phyloP scores from a whole-genome alignment of 2,888 invertebrate species.

The Crossocerus cetratus region DNA sequence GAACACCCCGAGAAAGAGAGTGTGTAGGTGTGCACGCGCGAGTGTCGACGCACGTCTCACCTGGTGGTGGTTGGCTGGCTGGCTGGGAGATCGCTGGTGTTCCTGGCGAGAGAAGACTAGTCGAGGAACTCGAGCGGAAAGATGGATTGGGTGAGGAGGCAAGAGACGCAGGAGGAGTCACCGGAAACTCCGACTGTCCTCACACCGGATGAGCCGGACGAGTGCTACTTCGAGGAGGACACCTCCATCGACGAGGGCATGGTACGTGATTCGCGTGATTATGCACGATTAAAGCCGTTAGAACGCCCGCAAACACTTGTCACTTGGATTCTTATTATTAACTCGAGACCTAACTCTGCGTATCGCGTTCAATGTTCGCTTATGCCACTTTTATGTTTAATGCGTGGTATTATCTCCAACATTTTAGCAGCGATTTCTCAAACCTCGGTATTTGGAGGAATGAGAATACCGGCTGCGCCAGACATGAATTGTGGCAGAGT shows the following conservation, averaged over 20 bases:
- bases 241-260: slow-evolving; percentile 73
- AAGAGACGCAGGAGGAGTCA: slow-evolving; percentile 65
- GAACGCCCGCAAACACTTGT: too few species aligned
- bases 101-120: background rate
- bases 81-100: background rate
- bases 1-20: slow-evolving; percentile 12
- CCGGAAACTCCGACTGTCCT: slow-evolving; percentile 61
- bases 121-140: background rate
- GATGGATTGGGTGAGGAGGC: slow-evolving; percentile 72
- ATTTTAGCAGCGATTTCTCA: too few species aligned
- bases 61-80: too few species aligned
- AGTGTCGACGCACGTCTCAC: too few species aligned
- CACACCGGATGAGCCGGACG: slow-evolving; percentile 69
- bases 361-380: too few species aligned
- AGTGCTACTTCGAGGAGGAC: slow-evolving; percentile 73
- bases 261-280: slow-evolving; percentile 66
- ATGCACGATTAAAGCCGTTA: background rate
- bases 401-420: too few species aligned
- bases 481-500: slow-evolving; percentile 9
- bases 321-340: too few species aligned
- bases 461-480: slow-evolving; percentile 2
- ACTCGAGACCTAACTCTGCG: too few species aligned
- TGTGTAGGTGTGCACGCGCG: background rate
- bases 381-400: too few species aligned
- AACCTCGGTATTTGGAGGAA: background rate